Evolutionary conservation across 2,113 vertebrate species (phyloP), one percentile per base, ranked within the genome.

Genomic region (Callipepla californica): DNA sequence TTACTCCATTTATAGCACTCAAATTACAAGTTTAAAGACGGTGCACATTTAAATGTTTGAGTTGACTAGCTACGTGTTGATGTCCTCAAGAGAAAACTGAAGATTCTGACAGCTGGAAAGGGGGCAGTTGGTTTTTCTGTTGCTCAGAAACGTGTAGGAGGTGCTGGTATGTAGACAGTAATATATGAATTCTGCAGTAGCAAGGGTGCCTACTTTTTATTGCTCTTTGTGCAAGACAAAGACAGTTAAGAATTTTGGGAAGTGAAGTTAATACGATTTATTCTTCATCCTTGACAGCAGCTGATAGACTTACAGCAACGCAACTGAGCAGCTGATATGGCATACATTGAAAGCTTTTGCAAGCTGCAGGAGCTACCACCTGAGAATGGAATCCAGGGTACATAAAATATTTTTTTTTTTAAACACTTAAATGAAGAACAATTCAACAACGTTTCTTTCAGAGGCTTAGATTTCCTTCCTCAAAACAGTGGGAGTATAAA

Each of bases 71-170:
- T 93, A 90, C 1, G 17, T 96, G 96, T 95, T 96, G 96, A 96
- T 94, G 95, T 92, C 95, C 95, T 92, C 93, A 92, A 95, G 92
- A 92, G 89, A 96, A 97, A 96, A 80, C 89, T 96, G 94, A 96
- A 91, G 91, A 96, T 82, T 89, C 74, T 92, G 97, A 96, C 96
- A 97, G 96, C 91, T 96, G 94, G 90, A 91, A 94, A 94, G 94
- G 92, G 96, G 96, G 95, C 66, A 91, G 93, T 79, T 95, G 79
- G 92, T 93, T 93, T 88, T 96, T 95, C 89, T 96, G 93, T 90
- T 95, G 92, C 94, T 95, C 92, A 95, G 91, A 89, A 97, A 95
- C 91, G 83, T 77, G 94, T 96, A 66, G 96, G 96, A 96, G 81
- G 93, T 93, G 93, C 79, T 91, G 87, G 78, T 85, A 96, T 84